Evolutionary conservation across 2,888 invertebrate species (phyloP).

Genomic region (Pomacea canaliculata): DNA sequence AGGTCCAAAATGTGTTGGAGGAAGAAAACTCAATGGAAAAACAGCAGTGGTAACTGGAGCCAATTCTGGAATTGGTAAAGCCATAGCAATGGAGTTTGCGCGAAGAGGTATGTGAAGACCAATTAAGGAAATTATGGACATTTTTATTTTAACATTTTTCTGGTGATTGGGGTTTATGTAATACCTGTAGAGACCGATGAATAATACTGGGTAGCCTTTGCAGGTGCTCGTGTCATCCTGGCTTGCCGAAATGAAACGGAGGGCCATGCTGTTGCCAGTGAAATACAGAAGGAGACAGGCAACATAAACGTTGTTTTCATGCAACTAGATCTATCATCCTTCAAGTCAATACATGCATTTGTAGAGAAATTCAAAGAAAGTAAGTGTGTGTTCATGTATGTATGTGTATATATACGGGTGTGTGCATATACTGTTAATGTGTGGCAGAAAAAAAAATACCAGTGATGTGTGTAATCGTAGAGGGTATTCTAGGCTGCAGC

Average conservation of each 20-base stretch:
- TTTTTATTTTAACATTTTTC: background rate
- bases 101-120: constrained; percentile 52
- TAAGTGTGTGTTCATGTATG: constrained; percentile 36
- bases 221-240: constrained; percentile 72
- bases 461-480: background rate
- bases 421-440: background rate
- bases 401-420: background rate
- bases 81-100: constrained; percentile 58
- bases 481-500: too few relatives aligned
- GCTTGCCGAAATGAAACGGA: constrained; percentile 57
- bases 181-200: background rate
- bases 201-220: too few relatives aligned
- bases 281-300: constrained; percentile 43
- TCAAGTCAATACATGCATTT: constrained; percentile 65
- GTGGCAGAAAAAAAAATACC: background rate
- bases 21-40: constrained; percentile 55
- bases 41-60: constrained; percentile 65
- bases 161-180: background rate
- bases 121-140: background rate
- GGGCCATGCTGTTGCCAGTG: constrained; percentile 50
- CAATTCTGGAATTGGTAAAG: constrained; percentile 62
- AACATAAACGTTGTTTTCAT: constrained; percentile 55
- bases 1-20: constrained; percentile 61
- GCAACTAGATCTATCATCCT: constrained; percentile 61
- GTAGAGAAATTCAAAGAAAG: constrained; percentile 62